A percentile compares a stretch with the other conserved stretches of the same genome.
These are phyloP conservation scores for Nesospiza acunhae DNA, from an alignment of 2,113 vertebrate species.

Conservation along the genomic window DNA sequence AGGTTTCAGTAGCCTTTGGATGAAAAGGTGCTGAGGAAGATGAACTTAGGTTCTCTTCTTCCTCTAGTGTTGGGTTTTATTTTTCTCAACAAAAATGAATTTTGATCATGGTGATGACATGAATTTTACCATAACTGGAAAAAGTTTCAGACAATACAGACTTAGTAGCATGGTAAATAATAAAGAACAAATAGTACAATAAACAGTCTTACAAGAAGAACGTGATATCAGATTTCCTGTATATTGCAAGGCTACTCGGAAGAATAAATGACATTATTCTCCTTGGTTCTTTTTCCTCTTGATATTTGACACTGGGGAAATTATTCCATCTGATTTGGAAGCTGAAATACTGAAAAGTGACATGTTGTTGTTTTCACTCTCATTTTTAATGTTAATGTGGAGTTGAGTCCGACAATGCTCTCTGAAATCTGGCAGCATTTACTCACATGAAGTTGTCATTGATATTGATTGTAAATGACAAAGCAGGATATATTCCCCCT, in stretches of 20 bases:
- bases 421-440: background rate
- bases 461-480: background rate
- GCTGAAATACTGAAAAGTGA: constrained; percentile 59
- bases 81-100: background rate
- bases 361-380: constrained; percentile 40
- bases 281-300: background rate
- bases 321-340: constrained; percentile 75
- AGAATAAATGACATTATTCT: background rate
- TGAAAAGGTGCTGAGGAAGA: background rate
- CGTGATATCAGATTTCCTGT: rapidly evolving
- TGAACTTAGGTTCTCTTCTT: background rate
- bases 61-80: background rate
- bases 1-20: background rate
- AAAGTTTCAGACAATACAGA: background rate
- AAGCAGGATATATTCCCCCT: background rate
- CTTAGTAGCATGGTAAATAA: background rate
- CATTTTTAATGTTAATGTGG: background rate
- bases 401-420: background rate
- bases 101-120: background rate
- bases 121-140: background rate
- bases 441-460: background rate
- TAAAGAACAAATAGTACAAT: background rate
- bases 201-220: background rate
- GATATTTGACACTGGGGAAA: constrained; percentile 67
- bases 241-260: background rate